Evolutionary conservation across 2,113 vertebrate genomes (phyloP), one percentile per base, ranked within the genome.

Genomic region (Anoura caudifer): DNA sequence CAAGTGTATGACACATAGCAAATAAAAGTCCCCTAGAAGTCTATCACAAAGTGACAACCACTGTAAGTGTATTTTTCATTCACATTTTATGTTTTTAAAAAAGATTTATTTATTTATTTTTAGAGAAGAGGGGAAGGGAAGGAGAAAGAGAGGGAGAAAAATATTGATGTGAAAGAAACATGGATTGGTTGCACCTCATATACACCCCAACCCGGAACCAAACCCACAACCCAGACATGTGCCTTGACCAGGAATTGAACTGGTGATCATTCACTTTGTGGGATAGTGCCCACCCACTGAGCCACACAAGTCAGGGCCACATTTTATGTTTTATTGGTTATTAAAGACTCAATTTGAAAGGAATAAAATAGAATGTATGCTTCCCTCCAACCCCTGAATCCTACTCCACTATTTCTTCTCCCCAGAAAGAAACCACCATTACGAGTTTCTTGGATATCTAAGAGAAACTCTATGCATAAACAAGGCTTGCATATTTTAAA

Each of bases 341-440:
- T 52, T 77, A 79, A 87, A 87, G 93, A 47, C n/a, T 75, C 41
- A 73, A 16, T 81, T 81, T 89, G 54, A 95, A 91, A 91, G 56
- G 50, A 95, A 77, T 85, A 38, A 72, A 72, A n/a, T 69, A 38
- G 31, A 15, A 41, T 90, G 22, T 72, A 67, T 67, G 20, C 45
- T 87, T 87, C 65, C 16, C 26, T 84, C 41, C 26, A 70, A 81
- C n/a, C 9, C 7, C 28, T 43, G 14, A 70, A 17, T 43, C 89
- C 38, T n/a, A 38, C 50, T 45, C 43, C 33, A 36, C 15, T 92
- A 26, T 28, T 79, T 84, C 31, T 67, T 86, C 12, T 92, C 8
- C n/a, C n/a, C 31, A 59, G 79, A 94, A 93, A 61, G 9, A 82
- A 73, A 43, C 3, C 41, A 87, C 10, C 31, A 17, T 84, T 82